Evolutionary conservation across 1,140 invertebrate species (phyloP).

Genomic region (Panagrolaimus sp.): DNA sequence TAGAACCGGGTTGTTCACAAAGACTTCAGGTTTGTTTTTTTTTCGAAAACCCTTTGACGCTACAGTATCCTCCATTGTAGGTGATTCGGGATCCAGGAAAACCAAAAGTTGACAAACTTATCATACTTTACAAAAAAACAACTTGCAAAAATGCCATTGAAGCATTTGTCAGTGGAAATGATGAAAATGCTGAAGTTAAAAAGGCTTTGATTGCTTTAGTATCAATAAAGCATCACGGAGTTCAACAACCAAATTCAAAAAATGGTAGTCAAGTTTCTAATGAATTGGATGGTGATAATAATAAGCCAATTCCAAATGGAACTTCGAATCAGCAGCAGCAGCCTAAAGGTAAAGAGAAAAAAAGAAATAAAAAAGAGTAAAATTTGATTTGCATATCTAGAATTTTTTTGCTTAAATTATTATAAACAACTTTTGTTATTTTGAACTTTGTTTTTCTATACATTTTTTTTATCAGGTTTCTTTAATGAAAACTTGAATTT

Average conservation of each 20-base stretch:
- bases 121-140: slow-evolving; percentile 34
- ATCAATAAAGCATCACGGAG: neutral
- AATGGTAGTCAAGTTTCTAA: too few species aligned
- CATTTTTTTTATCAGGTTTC: too few species aligned
- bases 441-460: too few species aligned
- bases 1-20: slow-evolving; percentile 32
- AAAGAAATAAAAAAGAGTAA: too few species aligned
- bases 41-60: slow-evolving; percentile 3
- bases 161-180: slow-evolving; percentile 18
- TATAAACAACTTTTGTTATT: too few species aligned
- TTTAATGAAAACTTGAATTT: too few species aligned
- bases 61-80: slow-evolving; percentile 8
- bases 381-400: too few species aligned
- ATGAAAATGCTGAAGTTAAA: slow-evolving; percentile 6
- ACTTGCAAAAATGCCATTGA: slow-evolving; percentile 26
- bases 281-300: neutral
- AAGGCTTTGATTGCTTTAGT: slow-evolving; percentile 10
- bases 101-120: slow-evolving; percentile 31
- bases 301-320: neutral
- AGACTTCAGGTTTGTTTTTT: slow-evolving; percentile 27
- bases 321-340: neutral
- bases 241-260: neutral
- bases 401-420: too few species aligned
- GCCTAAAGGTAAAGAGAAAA: neutral
- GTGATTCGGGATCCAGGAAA: slow-evolving; percentile 30